Evolutionary conservation across 2,888 invertebrate species (phyloP).

Genomic region (Euphydryas editha): DNA sequence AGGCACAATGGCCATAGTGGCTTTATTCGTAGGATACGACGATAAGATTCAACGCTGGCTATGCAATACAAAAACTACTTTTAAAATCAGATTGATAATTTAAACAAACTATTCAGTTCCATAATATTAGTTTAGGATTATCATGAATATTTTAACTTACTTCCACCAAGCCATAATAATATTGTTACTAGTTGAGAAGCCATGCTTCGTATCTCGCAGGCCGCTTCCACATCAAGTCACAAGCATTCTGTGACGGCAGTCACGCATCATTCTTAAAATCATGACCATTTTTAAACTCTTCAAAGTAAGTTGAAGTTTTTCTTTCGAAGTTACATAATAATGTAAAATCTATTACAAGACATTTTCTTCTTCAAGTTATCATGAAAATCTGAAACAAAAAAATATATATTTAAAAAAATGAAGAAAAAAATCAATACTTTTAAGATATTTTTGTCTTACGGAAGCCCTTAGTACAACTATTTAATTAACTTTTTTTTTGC

Average conservation of each 20-base stretch:
- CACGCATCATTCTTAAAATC: slow-evolving; percentile 54
- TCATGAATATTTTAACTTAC: slow-evolving; percentile 57
- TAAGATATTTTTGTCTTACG: no score
- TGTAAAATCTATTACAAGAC: slow-evolving; percentile 45
- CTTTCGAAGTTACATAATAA: slow-evolving; percentile 54
- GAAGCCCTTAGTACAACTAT: no score
- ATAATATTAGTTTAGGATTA: background rate
- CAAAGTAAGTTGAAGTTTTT: slow-evolving; percentile 55
- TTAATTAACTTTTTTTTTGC: no score
- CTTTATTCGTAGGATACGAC: no score
- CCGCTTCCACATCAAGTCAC: slow-evolving; percentile 68
- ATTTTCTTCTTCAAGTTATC: slow-evolving; percentile 51
- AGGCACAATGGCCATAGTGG: no score
- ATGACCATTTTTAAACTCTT: slow-evolving; percentile 65
- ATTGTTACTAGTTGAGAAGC: slow-evolving; percentile 70
- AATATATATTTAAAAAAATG: no score
- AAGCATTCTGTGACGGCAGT: slow-evolving; percentile 56
- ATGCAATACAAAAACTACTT: no score
- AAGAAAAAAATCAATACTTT: no score
- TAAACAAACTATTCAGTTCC: no score
- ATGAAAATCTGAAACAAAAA: slow-evolving; percentile 64
- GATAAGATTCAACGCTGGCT: no score
- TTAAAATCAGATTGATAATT: no score
- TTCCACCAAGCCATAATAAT: slow-evolving; percentile 75
- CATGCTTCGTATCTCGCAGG: slow-evolving; percentile 59